Conservation (phyloP, 2,113 vertebrate genomes). For the Thamnophis sirtalis region DNA sequence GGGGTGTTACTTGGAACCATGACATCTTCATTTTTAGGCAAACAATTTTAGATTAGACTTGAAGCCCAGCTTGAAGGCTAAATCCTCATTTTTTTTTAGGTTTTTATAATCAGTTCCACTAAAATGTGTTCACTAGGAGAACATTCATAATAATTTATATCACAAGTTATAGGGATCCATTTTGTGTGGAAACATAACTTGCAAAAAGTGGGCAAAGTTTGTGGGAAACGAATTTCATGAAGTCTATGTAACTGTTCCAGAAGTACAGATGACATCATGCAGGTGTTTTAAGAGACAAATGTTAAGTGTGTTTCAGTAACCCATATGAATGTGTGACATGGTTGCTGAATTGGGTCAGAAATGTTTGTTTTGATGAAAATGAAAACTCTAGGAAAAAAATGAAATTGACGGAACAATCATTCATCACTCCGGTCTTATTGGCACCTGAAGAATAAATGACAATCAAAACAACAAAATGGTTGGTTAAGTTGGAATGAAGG, state of each 20-base stretch:
- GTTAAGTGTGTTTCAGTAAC: too few relatives aligned
- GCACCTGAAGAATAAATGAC: neutral
- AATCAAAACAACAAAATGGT: neutral
- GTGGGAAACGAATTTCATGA: neutral
- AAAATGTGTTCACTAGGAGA: neutral
- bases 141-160: neutral
- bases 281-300: too few relatives aligned
- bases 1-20: too few relatives aligned
- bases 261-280: neutral
- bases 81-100: neutral
- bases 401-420: neutral
- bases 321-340: neutral
- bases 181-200: neutral
- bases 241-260: neutral
- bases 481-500: neutral
- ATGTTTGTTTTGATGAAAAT: neutral
- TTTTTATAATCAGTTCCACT: neutral
- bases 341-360: neutral
- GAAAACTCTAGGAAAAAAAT: neutral
- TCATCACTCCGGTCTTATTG: neutral
- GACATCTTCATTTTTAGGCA: neutral
- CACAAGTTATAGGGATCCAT: neutral
- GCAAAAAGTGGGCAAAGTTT: neutral
- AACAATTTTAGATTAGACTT: neutral
- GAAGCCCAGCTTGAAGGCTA: neutral